Percentiles rank a stretch among this genome's conserved stretches.
Conservation (phyloP, 2,113 vertebrate species). For the Panthera leo region DNA sequence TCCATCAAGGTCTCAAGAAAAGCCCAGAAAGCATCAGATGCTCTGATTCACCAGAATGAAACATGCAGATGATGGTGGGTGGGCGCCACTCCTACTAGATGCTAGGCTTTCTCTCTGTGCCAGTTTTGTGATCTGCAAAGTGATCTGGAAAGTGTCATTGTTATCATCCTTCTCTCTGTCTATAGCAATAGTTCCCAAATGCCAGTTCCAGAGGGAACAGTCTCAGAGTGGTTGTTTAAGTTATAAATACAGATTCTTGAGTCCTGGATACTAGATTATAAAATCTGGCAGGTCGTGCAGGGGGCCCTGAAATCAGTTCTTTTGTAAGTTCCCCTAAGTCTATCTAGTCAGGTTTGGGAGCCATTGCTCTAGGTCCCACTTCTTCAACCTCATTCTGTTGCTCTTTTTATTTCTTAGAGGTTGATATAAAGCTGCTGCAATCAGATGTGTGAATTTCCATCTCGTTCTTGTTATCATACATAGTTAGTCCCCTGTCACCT, state of each 20-base stretch:
- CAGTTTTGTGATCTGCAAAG: not conserved
- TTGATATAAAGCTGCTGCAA: not conserved
- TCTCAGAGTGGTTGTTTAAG: not conserved
- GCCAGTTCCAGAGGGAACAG: not conserved
- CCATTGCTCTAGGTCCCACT: not conserved
- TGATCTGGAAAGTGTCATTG: not conserved
- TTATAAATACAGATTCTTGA: not conserved
- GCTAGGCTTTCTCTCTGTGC: not conserved
- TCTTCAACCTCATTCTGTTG: not conserved
- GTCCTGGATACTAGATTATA: not conserved
- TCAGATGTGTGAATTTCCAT: not conserved
- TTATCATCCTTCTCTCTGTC: not conserved
- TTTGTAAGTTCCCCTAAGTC: not conserved
- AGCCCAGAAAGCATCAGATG: not conserved
- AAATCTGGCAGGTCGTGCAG: not conserved
- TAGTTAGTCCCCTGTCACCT: not conserved
- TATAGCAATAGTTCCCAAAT: not conserved
- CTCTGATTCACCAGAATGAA: not conserved
- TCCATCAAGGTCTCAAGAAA: not conserved
- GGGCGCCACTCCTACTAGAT: not conserved
- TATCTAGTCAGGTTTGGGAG: not conserved
- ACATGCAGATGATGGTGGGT: rapidly evolving
- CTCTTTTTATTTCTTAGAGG: not conserved
- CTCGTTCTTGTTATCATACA: not conserved
- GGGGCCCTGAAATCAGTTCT: not conserved